phyloP scores from a whole-genome alignment of 2,113 vertebrate species.

The Callocephalon fimbriatum region DNA sequence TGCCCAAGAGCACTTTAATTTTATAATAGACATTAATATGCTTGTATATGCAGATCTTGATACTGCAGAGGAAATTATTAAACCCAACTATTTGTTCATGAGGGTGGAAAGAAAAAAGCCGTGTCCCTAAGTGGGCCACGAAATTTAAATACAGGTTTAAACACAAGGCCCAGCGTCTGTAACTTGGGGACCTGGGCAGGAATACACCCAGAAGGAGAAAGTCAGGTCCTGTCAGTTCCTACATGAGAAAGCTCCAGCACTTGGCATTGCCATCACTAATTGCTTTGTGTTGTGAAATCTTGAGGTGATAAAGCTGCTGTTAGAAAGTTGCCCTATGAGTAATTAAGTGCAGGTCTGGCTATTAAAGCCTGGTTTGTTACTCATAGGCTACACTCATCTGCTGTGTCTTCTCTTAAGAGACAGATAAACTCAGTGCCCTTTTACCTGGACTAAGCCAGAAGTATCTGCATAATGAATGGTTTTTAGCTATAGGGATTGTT shows the following conservation, averaged over 20 bases:
- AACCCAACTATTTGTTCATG: constrained; percentile 7
- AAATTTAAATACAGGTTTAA: constrained; percentile 1
- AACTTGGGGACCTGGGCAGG: background rate
- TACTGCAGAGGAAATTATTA: constrained; percentile 29
- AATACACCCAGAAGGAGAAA: constrained; percentile 19
- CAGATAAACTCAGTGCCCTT: constrained; percentile 4
- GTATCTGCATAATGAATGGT: background rate
- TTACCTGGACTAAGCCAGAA: background rate
- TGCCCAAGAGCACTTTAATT: background rate
- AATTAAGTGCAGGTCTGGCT: constrained; percentile 26
- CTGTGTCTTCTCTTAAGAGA: background rate
- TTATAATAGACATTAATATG: background rate
- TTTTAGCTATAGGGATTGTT: background rate
- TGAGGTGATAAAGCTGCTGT: constrained; percentile 32
- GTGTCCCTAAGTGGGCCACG: constrained; percentile 2
- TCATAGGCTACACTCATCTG: background rate
- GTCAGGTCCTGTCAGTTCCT: constrained; percentile 6
- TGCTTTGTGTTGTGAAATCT: constrained; percentile 44
- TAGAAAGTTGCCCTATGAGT: constrained; percentile 43
- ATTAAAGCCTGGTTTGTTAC: constrained; percentile 25
- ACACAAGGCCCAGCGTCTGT: background rate
- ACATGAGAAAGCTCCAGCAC: background rate
- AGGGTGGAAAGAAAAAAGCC: background rate
- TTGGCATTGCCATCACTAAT: constrained; percentile 11
- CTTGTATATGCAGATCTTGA: constrained; percentile 9